Evolutionary conservation across 2,888 invertebrate genomes (phyloP).

Genomic region (Hemithea aestivaria): DNA sequence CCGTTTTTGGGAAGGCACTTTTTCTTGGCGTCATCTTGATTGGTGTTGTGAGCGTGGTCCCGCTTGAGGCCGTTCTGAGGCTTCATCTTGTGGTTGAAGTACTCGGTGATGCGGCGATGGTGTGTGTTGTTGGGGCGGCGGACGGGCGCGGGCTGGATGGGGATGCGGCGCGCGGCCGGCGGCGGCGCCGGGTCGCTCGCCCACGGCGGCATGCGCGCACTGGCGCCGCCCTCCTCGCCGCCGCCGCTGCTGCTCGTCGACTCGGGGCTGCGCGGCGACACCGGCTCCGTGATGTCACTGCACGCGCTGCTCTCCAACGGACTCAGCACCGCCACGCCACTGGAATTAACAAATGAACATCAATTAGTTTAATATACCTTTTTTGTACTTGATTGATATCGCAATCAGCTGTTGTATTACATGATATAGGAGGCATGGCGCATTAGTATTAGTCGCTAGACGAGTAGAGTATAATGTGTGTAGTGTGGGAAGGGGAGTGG

Average conservation of each 20-base stretch:
- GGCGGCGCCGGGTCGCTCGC: conserved; percentile 68
- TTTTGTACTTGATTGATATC: conserved; percentile 32
- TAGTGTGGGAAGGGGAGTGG: conserved; percentile 36
- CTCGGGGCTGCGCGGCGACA: conserved; percentile 88
- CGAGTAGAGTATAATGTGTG: conserved; percentile 19
- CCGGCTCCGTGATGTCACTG: conserved; percentile 93
- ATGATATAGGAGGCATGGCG: conserved; percentile 49
- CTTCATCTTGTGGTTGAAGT: conserved; percentile 91
- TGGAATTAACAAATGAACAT: conserved; percentile 73
- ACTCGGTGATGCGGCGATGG: conserved; percentile 91
- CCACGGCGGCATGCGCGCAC: conserved; percentile 75
- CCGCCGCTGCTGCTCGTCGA: conserved; percentile 71
- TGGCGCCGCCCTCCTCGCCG: conserved; percentile 66
- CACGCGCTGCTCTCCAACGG: conserved; percentile 85
- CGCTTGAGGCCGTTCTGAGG: conserved; percentile 78
- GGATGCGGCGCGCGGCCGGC: conserved; percentile 65
- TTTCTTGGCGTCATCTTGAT: conserved; percentile 60
- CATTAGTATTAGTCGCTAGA: conserved; percentile 29
- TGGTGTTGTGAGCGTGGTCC: conserved; percentile 41
- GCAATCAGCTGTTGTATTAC: conserved; percentile 66
- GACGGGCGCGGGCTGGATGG: conserved; percentile 58
- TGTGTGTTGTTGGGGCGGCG: conserved; percentile 58
- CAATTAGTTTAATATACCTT: conserved; percentile 5
- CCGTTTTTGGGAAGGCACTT: conserved; percentile 71
- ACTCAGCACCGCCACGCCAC: conserved; percentile 91